Base-by-base conservation (phyloP, 30 jellyfish, hydroid and myxozoan genomes). In the Turritopsis dohrnii region DNA sequence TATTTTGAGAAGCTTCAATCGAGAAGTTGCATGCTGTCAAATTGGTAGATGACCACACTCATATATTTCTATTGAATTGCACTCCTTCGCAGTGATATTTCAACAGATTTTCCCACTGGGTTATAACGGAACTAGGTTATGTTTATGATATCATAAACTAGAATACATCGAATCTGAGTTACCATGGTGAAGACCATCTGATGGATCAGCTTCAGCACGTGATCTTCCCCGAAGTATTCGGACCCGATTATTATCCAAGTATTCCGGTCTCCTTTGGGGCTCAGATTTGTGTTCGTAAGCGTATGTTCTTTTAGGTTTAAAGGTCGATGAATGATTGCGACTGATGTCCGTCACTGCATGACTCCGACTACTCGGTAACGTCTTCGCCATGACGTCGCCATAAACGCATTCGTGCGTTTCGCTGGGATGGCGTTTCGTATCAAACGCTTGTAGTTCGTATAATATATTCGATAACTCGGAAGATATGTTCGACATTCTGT, bases 391-490 rank as follows among this genome's bases (percentile, higher is more conserved):
- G 26, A 52, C 53, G 54, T 74, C 65, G 21, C 65, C 26, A n/a
- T 74, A 29, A 7, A 24, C 41, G 31, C 76, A 75, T 84, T 66
- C 96, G 86, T 24, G 88, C 76, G 73, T 77, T 19, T 28, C 71
- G 54, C 52, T 90, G 86, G 20, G 94, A 28, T 53, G 94, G 28
- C 25, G 82, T 76, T 54, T 88, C 92, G 69, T 84, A 75, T 93
- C 81, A 53, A 93, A 88, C 4, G 95, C 98, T 80, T 93, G 96
- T 22, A 93, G 90, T 75, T 93, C 98, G 29, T 79, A 81, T 73
- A 93, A 81, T 25, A 93, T 93, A 82, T 87, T 84, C 16, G 98
- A 71, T 26, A 93, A 84, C 79, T 93, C 98, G 54, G 86, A 80
- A 1, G 98, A 93, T 41, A 93, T 88, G 76, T 87, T 88, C 23